Base-by-base conservation (phyloP, 2,888 invertebrate genomes). In the Lasius fuliginosus region DNA sequence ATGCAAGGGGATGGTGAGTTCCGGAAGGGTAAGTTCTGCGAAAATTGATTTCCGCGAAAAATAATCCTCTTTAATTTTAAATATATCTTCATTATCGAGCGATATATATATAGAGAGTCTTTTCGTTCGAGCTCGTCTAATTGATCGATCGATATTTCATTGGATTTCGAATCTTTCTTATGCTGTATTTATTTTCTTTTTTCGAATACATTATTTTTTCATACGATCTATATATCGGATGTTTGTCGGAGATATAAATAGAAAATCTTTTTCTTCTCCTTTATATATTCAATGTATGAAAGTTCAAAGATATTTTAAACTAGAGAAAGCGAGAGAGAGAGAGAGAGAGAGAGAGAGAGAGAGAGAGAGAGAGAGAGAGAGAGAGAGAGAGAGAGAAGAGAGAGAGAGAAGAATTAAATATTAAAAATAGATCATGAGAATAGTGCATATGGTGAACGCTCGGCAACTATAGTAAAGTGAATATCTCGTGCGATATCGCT, bases 401-500 rank as follows among this genome's bases (percentile, higher is more conserved):
- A n/a, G 12, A 46, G 15, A 15, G 33, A 23, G 9, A 74, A 73
- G 18, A 49, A 73, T 60, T 69, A 36, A 73, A 74, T 73, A 73
- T 60, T 60, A 81, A 73, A 79, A 73, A 56, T 79, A 60, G 15
- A 79, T 71, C 11, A 42, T 42, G 33, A 18, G 11, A 33, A 60
- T 46, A 30, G 27, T 18, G 42, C 68, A 56, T 68, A 30, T 42
- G 75, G 11, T 30, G 6, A 30, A 30, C 53, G n/a, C 53, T 11
- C 27, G 9, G 23, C 11, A n/a, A 40, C 58, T 77, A 42, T 60
- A 79, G 58, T 42, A 33, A 33, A 42, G 42, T 79, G 69, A 68
- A 79, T 53, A 79, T 23, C 58, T 58, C 9, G 27, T 9, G 23
- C 30, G 58, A 42, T 42, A 30, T 40, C 15, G 40, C 3, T 58